A percentile compares a stretch with the other conserved stretches of the same genome.
Evolutionary conservation across 2,888 invertebrate species (phyloP).

Genomic region (Phasia obesa): DNA sequence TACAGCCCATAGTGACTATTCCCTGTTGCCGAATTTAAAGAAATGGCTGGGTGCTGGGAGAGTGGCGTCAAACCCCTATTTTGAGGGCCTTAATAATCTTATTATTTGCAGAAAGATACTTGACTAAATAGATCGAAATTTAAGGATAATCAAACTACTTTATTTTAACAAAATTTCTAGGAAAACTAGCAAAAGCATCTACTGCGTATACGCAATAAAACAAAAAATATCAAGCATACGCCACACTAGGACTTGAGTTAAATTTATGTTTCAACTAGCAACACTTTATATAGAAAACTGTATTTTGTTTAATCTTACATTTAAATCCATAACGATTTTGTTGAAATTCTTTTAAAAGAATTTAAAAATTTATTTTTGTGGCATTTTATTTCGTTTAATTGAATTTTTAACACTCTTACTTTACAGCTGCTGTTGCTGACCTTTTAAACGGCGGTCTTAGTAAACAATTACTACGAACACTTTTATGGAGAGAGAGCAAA

Average conservation of each 20-base stretch:
- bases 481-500: too few relatives aligned
- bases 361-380: not conserved
- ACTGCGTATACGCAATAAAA: constrained; percentile 42
- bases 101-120: too few relatives aligned
- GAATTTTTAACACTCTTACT: constrained; percentile 1
- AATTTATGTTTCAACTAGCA: not conserved
- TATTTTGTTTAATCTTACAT: constrained; percentile 28
- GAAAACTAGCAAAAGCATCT: not conserved
- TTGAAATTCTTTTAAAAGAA: not conserved
- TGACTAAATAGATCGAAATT: too few relatives aligned
- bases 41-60: too few relatives aligned
- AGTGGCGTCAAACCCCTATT: too few relatives aligned
- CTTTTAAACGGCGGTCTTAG: constrained; percentile 13
- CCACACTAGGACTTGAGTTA: not conserved
- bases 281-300: not conserved
- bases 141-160: too few relatives aligned
- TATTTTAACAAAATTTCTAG: not conserved
- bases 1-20: too few relatives aligned
- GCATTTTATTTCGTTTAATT: not conserved
- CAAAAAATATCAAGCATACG: constrained; percentile 38
- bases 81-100: too few relatives aligned
- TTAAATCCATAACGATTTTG: constrained; percentile 42
- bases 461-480: too few relatives aligned
- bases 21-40: too few relatives aligned
- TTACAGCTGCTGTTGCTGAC: constrained; percentile 21